Base-by-base conservation (phyloP, 2,797 vertebrate species). In the Poecilia velifera region DNA sequence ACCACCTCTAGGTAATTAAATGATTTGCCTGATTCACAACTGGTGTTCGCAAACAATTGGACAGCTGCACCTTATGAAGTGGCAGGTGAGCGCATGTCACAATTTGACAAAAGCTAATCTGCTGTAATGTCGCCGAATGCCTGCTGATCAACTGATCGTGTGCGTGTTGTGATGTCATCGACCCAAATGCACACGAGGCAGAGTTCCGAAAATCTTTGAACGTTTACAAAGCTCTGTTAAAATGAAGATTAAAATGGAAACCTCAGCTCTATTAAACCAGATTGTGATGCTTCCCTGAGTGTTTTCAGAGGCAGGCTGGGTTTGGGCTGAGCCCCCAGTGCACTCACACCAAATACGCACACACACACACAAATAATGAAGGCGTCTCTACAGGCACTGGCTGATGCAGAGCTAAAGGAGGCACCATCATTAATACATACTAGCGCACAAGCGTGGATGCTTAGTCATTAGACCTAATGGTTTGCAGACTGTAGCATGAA, bases 401-500 rank as follows among this genome's bases (percentile, higher is more conserved):
- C 78, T 88, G 87, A 89, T 82, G 78, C 79, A 82, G 76, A 87
- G 86, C 87, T 76, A 59, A 83, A 81, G 70, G 73, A 88, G 81
- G 77, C 72, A 76, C 78, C 78, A 75, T 88, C 87, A 86, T 87
- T 93, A 90, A 92, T 90, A 90, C 84, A 89, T 84, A 87, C 80
- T 87, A 86, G 86, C 79, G 77, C 84, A 86, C 80, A 74, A 82
- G 82, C 55, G 39, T 79, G 83, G 79, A 86, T 94, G 79, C 91
- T 88, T 88, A 89, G 90, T 92, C 88, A 90, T 92, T 88, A 87
- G 90, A 89, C 81, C 85, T 89, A 91, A 88, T 93, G 88, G 84
- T 91, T 91, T 90, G 86, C 90, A 91, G 84, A 85, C 88, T 92
- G 87, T 87, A 88, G 89, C 91, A 87, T 91, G 89, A 93, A 93